phyloP scores from a whole-genome alignment of 2,113 vertebrate species.

The Machaerirhynchus nigripectus region DNA sequence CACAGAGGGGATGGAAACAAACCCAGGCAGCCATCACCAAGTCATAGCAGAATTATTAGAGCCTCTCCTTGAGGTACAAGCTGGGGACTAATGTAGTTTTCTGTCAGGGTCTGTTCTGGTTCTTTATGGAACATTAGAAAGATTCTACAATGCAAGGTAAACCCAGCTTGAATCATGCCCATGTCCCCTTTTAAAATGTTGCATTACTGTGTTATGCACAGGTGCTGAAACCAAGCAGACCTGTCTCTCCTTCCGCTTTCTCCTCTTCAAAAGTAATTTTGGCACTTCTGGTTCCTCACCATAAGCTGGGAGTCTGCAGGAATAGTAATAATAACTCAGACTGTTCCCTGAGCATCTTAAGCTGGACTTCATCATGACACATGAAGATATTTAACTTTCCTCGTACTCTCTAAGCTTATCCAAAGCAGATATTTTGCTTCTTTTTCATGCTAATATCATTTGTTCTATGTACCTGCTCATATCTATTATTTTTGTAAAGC shows the following conservation, averaged over 20 bases:
- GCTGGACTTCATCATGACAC: neutral
- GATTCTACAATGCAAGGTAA: neutral
- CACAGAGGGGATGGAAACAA: neutral
- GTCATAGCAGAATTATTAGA: neutral
- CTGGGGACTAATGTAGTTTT: neutral
- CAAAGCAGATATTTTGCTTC: neutral
- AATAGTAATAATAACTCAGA: neutral
- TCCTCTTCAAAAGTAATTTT: neutral
- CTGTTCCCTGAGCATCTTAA: neutral
- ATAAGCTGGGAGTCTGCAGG: neutral
- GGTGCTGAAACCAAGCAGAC: neutral
- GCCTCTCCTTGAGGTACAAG: neutral
- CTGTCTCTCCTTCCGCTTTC: neutral
- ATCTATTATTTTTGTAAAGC: neutral
- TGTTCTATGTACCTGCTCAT: neutral
- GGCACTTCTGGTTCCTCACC: neutral
- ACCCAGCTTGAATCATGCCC: accelerated
- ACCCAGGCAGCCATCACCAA: neutral
- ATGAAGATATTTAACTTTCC: neutral
- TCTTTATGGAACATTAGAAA: neutral
- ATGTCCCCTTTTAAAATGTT: neutral
- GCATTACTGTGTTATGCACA: neutral
- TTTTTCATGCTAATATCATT: neutral
- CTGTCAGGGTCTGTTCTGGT: neutral
- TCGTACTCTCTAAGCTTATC: neutral